These are phyloP conservation scores for Tortricodes alternella DNA, from an alignment of 2,888 invertebrate species.

Conservation along the genomic window DNA sequence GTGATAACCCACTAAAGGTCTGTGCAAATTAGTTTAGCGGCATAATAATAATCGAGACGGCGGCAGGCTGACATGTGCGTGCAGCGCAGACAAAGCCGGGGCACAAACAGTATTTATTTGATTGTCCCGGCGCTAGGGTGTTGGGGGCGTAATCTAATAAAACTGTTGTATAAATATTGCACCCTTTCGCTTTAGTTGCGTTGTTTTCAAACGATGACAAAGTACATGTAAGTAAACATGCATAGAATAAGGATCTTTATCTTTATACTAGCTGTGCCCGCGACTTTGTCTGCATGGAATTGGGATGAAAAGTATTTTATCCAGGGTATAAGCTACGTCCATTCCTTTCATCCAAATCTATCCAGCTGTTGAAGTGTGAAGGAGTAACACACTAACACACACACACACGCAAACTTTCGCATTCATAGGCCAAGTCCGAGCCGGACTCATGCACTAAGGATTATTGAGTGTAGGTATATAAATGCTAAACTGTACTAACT, in stretches of 20 bases:
- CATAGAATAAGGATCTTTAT: conserved; percentile 30
- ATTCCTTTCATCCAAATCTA: too few species aligned
- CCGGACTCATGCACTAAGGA: too few species aligned
- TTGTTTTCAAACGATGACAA: conserved; percentile 43
- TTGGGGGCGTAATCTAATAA: conserved; percentile 60
- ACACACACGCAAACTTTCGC: too few species aligned
- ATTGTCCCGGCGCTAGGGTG: conserved; percentile 37
- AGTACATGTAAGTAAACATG: conserved; percentile 15
- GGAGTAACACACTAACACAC: too few species aligned
- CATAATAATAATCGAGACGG: conserved; percentile 35
- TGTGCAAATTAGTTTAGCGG: conserved; percentile 31
- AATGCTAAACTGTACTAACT: too few species aligned
- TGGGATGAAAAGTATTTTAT: too few species aligned
- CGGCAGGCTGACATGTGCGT: conserved; percentile 38
- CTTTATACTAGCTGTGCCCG: too few species aligned
- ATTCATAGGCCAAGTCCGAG: too few species aligned
- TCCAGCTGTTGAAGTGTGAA: too few species aligned
- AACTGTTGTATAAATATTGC: conserved; percentile 59
- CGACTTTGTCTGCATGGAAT: too few species aligned
- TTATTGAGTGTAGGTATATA: too few species aligned
- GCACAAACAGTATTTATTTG: conserved; percentile 39
- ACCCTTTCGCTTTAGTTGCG: conserved; percentile 46
- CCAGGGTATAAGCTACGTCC: too few species aligned
- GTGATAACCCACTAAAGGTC: conserved; percentile 1
- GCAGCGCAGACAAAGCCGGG: conserved; percentile 31